phyloP scores from a whole-genome alignment of 2,797 vertebrate species.

The Australoheros facetus region DNA sequence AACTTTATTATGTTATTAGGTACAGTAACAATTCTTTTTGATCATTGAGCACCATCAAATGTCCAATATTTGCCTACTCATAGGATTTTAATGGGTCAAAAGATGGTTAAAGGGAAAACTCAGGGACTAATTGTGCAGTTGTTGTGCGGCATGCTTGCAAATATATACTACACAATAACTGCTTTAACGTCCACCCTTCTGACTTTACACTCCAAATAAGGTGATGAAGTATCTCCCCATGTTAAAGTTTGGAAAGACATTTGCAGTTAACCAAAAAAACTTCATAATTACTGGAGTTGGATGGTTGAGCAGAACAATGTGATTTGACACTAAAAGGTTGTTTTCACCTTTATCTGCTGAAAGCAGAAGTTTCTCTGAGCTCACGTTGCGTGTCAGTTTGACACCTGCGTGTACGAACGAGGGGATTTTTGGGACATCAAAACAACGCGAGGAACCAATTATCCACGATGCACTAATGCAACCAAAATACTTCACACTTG shows the following conservation, averaged over 20 bases:
- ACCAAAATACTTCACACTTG: neutral
- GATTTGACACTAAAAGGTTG: neutral
- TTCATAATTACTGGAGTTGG: too few species aligned
- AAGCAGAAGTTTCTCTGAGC: neutral
- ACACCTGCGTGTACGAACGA: neutral
- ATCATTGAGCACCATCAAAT: neutral
- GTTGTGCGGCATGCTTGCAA: neutral
- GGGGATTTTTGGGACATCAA: neutral
- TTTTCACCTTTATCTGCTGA: neutral
- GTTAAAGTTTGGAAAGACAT: neutral
- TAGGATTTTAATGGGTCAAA: neutral
- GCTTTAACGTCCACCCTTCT: neutral
- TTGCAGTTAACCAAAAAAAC: too few species aligned
- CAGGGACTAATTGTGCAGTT: neutral
- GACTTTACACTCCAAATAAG: neutral
- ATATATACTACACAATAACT: neutral
- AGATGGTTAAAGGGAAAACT: neutral
- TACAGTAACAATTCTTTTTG: neutral
- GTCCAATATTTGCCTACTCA: too few species aligned
- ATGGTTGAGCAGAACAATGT: neutral
- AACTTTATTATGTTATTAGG: too few species aligned
- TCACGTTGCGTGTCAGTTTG: neutral
- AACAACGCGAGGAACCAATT: neutral
- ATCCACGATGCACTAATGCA: constrained; percentile 1
- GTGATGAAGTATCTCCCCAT: neutral